Percentiles rank a stretch among this genome's conserved stretches.
phyloP scores from a whole-genome alignment of 30 jellyfish, hydroid and myxozoan genomes.

The Chironex yamaguchii region DNA sequence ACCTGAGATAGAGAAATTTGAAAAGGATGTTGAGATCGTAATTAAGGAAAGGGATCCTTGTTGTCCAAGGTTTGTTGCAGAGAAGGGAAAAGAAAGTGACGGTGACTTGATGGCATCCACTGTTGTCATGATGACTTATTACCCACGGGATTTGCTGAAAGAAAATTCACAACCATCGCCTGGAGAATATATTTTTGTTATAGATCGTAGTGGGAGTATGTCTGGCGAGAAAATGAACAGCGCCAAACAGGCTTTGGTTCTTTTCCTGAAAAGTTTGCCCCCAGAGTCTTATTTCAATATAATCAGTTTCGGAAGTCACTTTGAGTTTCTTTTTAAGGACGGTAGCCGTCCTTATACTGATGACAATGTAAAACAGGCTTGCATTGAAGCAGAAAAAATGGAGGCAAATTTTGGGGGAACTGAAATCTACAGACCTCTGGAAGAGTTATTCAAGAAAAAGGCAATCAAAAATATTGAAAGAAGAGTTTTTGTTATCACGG shows the following conservation, averaged over 20 bases:
- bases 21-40: neutral
- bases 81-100: neutral
- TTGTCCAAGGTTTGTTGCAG: neutral
- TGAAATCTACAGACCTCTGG: neutral
- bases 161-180: neutral
- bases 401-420: slow-evolving; percentile 20
- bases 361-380: neutral
- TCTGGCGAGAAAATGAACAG: neutral
- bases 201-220: slow-evolving; percentile 11
- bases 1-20: neutral
- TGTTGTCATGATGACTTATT: slow-evolving; percentile 10
- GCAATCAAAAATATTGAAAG: neutral
- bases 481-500: neutral
- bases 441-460: neutral
- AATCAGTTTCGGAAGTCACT: slow-evolving; percentile 6
- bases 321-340: neutral
- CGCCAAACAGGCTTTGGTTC: neutral
- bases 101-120: slow-evolving; percentile 1
- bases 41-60: neutral
- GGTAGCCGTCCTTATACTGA: neutral
- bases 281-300: neutral
- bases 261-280: neutral
- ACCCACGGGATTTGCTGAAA: neutral
- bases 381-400: neutral
- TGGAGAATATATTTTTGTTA: neutral